phyloP scores from a whole-genome alignment of 2,888 invertebrate genomes.

The Isoperla grammatica region DNA sequence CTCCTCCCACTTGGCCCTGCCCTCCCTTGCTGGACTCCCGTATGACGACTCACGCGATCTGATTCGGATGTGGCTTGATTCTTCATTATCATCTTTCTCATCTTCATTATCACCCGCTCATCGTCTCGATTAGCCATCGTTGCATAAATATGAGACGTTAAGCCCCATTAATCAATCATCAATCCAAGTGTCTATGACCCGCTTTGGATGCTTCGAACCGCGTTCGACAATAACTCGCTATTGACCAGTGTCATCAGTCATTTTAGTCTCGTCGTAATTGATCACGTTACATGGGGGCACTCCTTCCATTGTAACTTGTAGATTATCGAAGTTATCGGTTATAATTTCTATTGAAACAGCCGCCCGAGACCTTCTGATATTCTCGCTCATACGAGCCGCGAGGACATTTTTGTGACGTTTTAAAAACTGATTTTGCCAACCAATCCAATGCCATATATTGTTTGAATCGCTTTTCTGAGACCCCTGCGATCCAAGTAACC shows the following conservation, averaged over 20 bases:
- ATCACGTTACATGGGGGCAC: constrained; percentile 26
- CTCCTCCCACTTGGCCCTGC: too few species aligned
- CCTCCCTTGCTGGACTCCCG: too few species aligned
- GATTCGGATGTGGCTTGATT: too few species aligned
- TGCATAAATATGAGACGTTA: too few species aligned
- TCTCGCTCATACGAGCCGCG: constrained; percentile 21
- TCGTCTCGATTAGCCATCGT: too few species aligned
- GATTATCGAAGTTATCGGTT: constrained; percentile 33
- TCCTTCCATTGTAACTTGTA: constrained; percentile 29
- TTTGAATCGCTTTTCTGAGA: constrained; percentile 6
- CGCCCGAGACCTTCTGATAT: constrained; percentile 32
- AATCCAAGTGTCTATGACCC: constrained; percentile 32
- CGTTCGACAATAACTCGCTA: constrained; percentile 27
- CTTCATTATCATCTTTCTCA: too few species aligned
- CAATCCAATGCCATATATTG: constrained; percentile 18
- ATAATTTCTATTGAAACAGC: constrained; percentile 31
- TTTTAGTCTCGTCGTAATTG: constrained; percentile 39
- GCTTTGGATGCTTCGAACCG: constrained; percentile 30
- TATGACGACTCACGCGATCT: too few species aligned
- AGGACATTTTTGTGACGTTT: constrained; percentile 14
- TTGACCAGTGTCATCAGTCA: constrained; percentile 37
- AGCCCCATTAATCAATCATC: too few species aligned
- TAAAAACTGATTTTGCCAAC: constrained; percentile 17
- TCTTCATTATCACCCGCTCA: too few species aligned
- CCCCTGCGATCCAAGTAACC: constrained; percentile 3